phyloP scores from a whole-genome alignment of 2,888 invertebrate species.

The Agrochola macilenta region DNA sequence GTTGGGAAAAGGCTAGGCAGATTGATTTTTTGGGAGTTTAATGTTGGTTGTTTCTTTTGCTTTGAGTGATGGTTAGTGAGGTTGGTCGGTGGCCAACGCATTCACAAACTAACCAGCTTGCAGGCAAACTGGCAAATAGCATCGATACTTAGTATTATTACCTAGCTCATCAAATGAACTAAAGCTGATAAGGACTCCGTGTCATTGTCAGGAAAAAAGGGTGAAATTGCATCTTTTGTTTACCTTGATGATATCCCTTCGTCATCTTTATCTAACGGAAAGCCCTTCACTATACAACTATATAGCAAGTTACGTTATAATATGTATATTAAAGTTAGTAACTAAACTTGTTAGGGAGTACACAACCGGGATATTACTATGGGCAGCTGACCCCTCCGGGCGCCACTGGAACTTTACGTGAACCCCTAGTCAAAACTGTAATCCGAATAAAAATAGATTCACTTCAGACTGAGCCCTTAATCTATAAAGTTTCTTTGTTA shows the following conservation, averaged over 20 bases:
- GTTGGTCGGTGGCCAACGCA: background rate
- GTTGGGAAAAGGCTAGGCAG: too few species aligned
- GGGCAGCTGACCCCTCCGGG: too few species aligned
- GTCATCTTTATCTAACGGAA: background rate
- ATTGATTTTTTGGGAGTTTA: background rate
- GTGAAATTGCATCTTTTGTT: background rate
- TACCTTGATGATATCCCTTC: background rate
- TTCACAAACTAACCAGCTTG: background rate
- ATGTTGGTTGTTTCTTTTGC: background rate
- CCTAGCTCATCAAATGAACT: background rate
- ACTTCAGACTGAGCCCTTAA: constrained; percentile 2
- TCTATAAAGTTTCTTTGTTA: constrained; percentile 21
- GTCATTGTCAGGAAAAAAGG: background rate
- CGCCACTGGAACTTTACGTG: too few species aligned
- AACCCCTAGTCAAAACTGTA: background rate
- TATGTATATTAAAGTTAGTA: background rate
- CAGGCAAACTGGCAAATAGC: background rate
- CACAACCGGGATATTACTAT: too few species aligned
- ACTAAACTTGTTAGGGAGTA: too few species aligned
- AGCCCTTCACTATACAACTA: background rate
- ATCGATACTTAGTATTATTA: background rate
- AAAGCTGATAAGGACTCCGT: background rate
- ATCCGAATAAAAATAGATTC: background rate
- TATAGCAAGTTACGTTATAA: background rate
- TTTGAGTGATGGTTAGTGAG: background rate